Base-by-base conservation (phyloP, 2,797 vertebrate species). In the Botia kubotai region DNA sequence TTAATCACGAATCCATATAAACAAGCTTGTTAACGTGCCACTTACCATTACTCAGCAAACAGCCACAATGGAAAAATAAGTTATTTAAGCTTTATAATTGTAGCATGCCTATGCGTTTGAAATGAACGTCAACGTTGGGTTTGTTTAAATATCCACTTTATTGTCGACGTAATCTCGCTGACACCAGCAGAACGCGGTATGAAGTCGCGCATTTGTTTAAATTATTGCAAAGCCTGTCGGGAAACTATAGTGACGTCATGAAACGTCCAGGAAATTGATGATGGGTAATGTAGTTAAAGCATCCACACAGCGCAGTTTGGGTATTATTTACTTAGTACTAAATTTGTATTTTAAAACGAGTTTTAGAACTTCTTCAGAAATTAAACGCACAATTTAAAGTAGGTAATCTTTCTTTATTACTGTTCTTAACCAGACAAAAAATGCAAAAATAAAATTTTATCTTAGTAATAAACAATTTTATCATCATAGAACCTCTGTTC, bases 121-220 rank as follows among this genome's bases (percentile, higher is more conserved):
- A 33, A 60, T 6, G 3, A 62, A 36, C n/a, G 62, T 19, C 57
- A 52, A 68, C 8, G 16, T 60, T 21, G 2, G 58, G 26, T n/a
- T 1, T 3, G 6, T 39, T 48, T 0, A 33, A 57, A 55, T 29
- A 5, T 60, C n/a, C 16, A 43, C 39, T n/a, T 10, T 57, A 6
- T 6, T 12, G 13, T 48, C 19, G 23, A 13, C 33, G 52, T 70
- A 62, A 14, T 70, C 60, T 26, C 4, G 6, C 67, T 81, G 72
- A 75, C 53, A 75, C 14, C 53, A 33, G 13, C 2, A 11, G 7
- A 19, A 2, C 16, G 13, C 43, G 52, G 13, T 19, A 6, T 1
- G 4, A 23, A 23, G 7, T 48, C 79, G 75, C 80, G 82, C 80
- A 84, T 53, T 82, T 82, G 75, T 86, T 86, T 81, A 86, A 85